A percentile compares a stretch with the other conserved stretches of the same genome.
These are phyloP conservation scores for Myioborus miniatus DNA, from an alignment of 2,797 vertebrate species.

Conservation along the genomic window DNA sequence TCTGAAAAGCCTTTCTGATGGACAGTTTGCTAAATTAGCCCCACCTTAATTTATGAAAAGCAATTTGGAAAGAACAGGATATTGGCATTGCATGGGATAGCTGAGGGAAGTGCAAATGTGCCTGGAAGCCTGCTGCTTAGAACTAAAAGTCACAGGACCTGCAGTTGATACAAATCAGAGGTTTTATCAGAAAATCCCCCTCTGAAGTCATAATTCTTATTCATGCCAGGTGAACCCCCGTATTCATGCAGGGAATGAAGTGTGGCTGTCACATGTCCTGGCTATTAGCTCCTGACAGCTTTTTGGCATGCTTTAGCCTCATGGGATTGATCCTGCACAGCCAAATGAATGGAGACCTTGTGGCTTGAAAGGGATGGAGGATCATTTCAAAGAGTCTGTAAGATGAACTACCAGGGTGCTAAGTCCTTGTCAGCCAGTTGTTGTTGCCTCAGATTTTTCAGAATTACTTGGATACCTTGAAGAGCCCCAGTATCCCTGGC, in stretches of 20 bases:
- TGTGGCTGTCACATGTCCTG: background rate
- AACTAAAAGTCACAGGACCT: background rate
- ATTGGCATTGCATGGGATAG: background rate
- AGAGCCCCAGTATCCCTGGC: background rate
- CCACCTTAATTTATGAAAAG: background rate
- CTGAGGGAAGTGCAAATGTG: background rate
- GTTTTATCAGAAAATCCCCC: background rate
- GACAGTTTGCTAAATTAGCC: background rate
- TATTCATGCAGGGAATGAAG: background rate
- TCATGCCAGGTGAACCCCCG: background rate
- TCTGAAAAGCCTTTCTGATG: background rate
- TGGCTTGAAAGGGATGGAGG: background rate
- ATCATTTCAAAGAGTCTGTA: background rate
- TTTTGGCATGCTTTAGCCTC: background rate
- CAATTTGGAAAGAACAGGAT: background rate
- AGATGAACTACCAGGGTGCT: background rate
- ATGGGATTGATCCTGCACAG: background rate
- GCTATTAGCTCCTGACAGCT: background rate
- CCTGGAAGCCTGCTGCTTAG: background rate
- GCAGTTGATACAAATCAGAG: background rate
- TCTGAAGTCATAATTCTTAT: background rate
- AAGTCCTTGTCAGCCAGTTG: background rate
- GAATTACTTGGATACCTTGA: background rate
- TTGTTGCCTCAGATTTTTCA: background rate
- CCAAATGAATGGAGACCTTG: background rate